These are phyloP conservation scores for Diabrotica undecimpunctata DNA, from an alignment of 1,140 invertebrate genomes.

Conservation along the genomic window DNA sequence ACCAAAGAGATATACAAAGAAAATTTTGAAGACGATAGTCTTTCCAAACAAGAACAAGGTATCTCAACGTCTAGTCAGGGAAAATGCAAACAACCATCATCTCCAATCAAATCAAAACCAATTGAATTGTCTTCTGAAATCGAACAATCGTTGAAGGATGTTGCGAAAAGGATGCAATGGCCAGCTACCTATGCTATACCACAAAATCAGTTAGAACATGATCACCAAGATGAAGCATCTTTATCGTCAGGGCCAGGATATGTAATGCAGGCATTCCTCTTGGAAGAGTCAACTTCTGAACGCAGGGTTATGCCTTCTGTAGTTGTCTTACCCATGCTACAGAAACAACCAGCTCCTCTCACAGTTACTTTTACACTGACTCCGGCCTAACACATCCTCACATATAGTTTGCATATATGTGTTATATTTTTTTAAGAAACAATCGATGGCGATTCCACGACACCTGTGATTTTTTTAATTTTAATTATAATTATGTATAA, in stretches of 20 bases:
- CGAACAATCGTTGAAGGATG: constrained; percentile 51
- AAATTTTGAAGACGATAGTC: constrained; percentile 40
- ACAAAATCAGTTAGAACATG: constrained; percentile 29
- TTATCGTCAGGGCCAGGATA: constrained; percentile 34
- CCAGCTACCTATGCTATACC: constrained; percentile 59
- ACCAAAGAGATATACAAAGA: constrained; percentile 41
- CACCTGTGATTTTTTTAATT: constrained; percentile 50
- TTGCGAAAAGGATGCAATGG: constrained; percentile 55
- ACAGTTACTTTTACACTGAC: constrained; percentile 89
- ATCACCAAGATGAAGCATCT: constrained; percentile 23
- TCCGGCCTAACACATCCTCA: constrained; percentile 64
- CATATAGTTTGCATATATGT: constrained; percentile 36
- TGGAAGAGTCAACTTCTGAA: constrained; percentile 59
- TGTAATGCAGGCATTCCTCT: constrained; percentile 80
- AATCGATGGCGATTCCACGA: constrained; percentile 47
- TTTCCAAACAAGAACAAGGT: constrained; percentile 44
- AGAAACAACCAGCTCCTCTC: constrained; percentile 73
- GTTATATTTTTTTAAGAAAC: constrained; percentile 45
- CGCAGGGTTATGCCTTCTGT: constrained; percentile 74
- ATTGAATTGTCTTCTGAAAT: constrained; percentile 50
- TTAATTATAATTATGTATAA: constrained; percentile 46
- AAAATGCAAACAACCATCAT: constrained; percentile 47
- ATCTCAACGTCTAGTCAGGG: constrained; percentile 25
- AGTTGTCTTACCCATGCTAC: constrained; percentile 86
- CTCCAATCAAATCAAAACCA: constrained; percentile 35